These are phyloP conservation scores for Drusus annulatus DNA, from an alignment of 1,140 invertebrate species.

Conservation along the genomic window DNA sequence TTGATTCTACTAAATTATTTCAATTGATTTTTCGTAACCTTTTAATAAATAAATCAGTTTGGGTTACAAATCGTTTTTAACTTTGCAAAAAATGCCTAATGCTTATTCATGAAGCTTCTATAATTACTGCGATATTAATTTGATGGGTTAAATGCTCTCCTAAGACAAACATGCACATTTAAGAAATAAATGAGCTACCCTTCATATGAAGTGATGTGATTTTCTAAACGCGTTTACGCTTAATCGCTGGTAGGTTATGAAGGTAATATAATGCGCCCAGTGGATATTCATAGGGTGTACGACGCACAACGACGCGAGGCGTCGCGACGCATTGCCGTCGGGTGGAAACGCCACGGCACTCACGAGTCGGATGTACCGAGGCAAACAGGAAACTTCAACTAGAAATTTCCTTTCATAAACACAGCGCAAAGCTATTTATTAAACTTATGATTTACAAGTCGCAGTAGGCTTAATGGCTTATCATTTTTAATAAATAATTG, in stretches of 20 bases:
- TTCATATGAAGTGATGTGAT: not conserved
- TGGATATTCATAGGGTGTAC: slow-evolving; percentile 21
- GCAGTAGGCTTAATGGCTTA: not conserved
- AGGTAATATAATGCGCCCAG: slow-evolving; percentile 20
- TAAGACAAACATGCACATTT: too few relatives aligned
- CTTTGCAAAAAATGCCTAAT: too few relatives aligned
- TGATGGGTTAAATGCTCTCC: too few relatives aligned
- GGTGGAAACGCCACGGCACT: slow-evolving; percentile 22
- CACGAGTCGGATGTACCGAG: slow-evolving; percentile 22
- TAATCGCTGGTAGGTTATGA: not conserved
- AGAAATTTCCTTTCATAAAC: slow-evolving; percentile 31
- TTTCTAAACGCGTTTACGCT: not conserved
- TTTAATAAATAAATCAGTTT: too few relatives aligned
- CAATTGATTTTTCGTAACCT: too few relatives aligned
- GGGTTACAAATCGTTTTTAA: too few relatives aligned
- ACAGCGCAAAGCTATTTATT: slow-evolving; percentile 21
- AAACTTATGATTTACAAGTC: slow-evolving; percentile 12
- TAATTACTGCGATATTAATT: too few relatives aligned
- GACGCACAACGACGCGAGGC: too few relatives aligned
- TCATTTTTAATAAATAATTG: too few relatives aligned
- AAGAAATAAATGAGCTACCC: too few relatives aligned
- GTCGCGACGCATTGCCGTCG: slow-evolving; percentile 30
- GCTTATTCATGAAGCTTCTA: too few relatives aligned
- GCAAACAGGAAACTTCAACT: slow-evolving; percentile 32
- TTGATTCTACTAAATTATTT: too few relatives aligned